Base-by-base conservation (phyloP, 2,888 invertebrate species). In the Eristalis intricaria region DNA sequence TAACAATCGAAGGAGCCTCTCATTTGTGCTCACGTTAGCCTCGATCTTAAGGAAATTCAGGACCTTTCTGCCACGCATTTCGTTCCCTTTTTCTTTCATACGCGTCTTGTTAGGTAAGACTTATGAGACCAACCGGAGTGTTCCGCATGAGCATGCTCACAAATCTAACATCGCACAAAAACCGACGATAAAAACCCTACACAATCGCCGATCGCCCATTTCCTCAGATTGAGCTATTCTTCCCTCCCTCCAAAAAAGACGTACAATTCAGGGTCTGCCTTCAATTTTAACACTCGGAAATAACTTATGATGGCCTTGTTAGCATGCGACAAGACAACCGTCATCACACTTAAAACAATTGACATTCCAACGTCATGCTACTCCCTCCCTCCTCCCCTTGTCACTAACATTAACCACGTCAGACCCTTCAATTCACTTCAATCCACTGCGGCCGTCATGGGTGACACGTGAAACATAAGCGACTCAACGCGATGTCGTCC, bases 291-390 rank as follows among this genome's bases (percentile, higher is more conserved):
- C 50, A 50, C 50, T 19, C 50, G 19, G 19, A n/a, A 50, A 50
- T 50, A n/a, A 50, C 50, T 19, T 50, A 19, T 50, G 19, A 19
- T 19, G 50, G 50, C 50, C 50, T 50, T 50, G 50, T 50, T 50
- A 50, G 50, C 50, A 50, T 50, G 50, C 19, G 19, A 50, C 50
- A n/a, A 50, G 50, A 50, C 50, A 19, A 19, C 50, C 50, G 50
- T n/a, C 50, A 50, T 19, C 19, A 50, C 50, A 73, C n/a, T 23
- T 61, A 8, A 56, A 32, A 60, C n/a, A 60, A 70, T 70, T 70
- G 23, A 70, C 58, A 38, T 71, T 60, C 71, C 61, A 61, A 26
- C 23, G 19, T 19, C 50, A 50, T n/a, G 7, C 50, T 32, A 7
- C 8, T 10, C 10, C 10, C 8, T 5, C 5, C 50, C 50, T 19